Conservation (phyloP, 2,888 invertebrate species). For the Habroteleia sp. region DNA sequence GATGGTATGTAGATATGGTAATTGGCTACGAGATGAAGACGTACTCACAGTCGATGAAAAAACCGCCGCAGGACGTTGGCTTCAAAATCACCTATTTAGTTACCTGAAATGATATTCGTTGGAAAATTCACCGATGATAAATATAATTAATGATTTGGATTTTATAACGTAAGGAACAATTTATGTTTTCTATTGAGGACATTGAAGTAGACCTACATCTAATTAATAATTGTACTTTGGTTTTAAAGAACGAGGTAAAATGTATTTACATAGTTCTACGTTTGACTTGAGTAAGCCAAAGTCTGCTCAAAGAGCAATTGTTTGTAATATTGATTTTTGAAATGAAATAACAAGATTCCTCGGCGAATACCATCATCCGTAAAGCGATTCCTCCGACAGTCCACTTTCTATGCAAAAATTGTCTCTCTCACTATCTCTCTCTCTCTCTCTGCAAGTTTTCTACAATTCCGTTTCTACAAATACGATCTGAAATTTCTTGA, state of each 20-base stretch:
- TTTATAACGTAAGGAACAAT: too few relatives aligned
- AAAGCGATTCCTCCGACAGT: constrained; percentile 1
- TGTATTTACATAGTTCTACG: too few relatives aligned
- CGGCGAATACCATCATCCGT: constrained; percentile 2
- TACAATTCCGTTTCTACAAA: constrained; percentile 34
- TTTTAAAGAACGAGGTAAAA: too few relatives aligned
- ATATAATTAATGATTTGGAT: too few relatives aligned
- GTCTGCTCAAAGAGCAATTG: constrained; percentile 19
- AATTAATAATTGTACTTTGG: too few relatives aligned
- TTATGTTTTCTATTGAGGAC: too few relatives aligned
- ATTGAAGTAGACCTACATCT: too few relatives aligned
- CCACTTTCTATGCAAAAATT: constrained; percentile 43
- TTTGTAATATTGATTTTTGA: constrained; percentile 12
- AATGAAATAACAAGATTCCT: constrained; percentile 18
- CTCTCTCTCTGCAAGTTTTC: too few relatives aligned
- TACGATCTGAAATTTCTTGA: constrained; percentile 18
- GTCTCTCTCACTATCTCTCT: too few relatives aligned
- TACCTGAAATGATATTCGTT: too few relatives aligned
- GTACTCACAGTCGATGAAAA: constrained; percentile 17
- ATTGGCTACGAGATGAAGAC: constrained; percentile 27
- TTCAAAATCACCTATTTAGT: background rate
- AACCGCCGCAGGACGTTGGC: constrained; percentile 6
- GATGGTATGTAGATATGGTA: constrained; percentile 26
- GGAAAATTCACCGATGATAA: too few relatives aligned
- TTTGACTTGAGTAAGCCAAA: too few relatives aligned